These are phyloP conservation scores for Sapayoa aenigma DNA, from an alignment of 2,113 vertebrate genomes.

Conservation along the genomic window DNA sequence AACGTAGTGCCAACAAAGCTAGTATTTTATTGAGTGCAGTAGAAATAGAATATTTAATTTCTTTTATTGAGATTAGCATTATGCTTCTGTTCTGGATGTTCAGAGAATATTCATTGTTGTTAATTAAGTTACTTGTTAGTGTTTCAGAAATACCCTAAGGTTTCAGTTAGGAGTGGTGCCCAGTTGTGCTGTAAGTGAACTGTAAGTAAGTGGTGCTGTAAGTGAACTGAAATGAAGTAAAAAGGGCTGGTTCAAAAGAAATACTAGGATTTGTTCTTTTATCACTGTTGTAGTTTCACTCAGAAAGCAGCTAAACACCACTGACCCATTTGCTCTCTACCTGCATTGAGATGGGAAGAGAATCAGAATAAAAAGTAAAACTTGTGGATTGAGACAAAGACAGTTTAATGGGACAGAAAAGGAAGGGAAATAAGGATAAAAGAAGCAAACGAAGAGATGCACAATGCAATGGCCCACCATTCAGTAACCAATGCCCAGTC, in stretches of 20 bases:
- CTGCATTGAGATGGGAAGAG: background rate
- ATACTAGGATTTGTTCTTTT: background rate
- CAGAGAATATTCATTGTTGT: background rate
- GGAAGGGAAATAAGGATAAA: background rate
- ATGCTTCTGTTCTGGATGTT: slow-evolving; percentile 1
- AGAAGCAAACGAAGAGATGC: background rate
- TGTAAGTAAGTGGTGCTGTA: background rate
- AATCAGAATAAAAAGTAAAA: background rate
- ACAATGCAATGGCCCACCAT: background rate
- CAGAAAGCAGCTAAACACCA: background rate
- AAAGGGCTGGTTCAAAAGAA: background rate
- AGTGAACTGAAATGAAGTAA: slow-evolving; percentile 9
- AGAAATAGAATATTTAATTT: background rate
- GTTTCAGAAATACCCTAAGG: background rate
- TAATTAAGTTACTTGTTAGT: background rate
- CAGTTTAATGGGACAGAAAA: background rate
- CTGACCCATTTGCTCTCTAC: background rate
- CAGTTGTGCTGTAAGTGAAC: background rate
- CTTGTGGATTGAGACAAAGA: background rate
- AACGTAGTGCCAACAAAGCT: background rate
- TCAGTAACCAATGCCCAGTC: background rate
- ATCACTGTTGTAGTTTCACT: background rate
- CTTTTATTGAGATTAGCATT: background rate
- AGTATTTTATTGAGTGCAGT: background rate
- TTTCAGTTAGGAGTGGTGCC: background rate